Percentiles rank a stretch among this genome's conserved stretches.
These are phyloP conservation scores for Allacma fusca DNA, from an alignment of 2,888 invertebrate genomes.

Conservation along the genomic window DNA sequence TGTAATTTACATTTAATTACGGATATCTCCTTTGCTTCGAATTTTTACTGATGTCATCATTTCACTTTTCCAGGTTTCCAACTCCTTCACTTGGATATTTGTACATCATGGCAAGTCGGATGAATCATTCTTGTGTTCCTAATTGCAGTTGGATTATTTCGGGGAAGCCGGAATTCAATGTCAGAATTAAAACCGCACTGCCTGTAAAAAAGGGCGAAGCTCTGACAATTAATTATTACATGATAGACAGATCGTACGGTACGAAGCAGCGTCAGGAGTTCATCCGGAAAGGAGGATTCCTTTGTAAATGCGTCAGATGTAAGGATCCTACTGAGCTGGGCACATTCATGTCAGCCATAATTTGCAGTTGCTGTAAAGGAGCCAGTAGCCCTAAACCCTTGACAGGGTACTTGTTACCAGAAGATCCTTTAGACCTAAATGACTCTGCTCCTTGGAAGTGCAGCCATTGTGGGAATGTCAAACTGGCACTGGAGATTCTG, in stretches of 20 bases:
- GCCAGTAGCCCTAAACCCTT: no score
- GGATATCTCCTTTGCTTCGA: no score
- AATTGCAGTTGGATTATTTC: neutral
- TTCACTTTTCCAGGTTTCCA: no score
- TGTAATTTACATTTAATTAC: no score
- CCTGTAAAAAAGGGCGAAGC: neutral
- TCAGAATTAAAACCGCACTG: neutral
- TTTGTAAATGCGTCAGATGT: neutral
- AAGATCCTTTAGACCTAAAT: neutral
- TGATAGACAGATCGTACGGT: neutral
- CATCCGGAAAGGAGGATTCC: neutral
- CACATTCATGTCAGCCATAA: slow-evolving; percentile 1
- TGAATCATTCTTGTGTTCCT: slow-evolving; percentile 13
- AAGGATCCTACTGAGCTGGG: slow-evolving; percentile 12
- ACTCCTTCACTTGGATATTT: no score
- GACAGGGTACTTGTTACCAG: slow-evolving; percentile 14
- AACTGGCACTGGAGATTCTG: neutral
- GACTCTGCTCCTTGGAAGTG: neutral
- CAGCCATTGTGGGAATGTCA: neutral
- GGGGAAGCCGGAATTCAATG: neutral
- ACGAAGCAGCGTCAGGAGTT: neutral
- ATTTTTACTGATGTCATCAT: no score
- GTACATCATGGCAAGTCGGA: neutral
- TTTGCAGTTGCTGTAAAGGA: neutral
- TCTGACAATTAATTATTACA: neutral